These are phyloP conservation scores for Lithosia quadra DNA, from an alignment of 2,888 invertebrate species.

Conservation along the genomic window DNA sequence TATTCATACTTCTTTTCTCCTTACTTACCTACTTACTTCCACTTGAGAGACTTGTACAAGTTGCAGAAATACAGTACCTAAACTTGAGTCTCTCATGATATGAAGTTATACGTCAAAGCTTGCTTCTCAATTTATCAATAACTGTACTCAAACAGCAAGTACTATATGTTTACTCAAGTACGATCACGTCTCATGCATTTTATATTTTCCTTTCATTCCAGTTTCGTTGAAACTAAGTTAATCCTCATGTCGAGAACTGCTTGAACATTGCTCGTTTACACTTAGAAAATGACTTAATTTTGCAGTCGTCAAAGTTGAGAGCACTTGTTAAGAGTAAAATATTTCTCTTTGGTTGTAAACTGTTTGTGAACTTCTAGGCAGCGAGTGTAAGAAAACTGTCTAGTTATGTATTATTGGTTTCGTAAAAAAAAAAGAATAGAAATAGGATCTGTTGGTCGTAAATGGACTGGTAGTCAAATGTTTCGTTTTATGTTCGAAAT, in stretches of 20 bases:
- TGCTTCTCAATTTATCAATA: background rate
- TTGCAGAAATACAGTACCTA: too few species aligned
- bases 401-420: background rate
- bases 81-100: background rate
- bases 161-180: background rate
- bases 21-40: too few species aligned
- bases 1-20: too few species aligned
- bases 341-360: constrained; percentile 13
- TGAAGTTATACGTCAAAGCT: background rate
- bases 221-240: constrained; percentile 15
- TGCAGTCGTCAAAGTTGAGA: constrained; percentile 26
- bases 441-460: constrained; percentile 39
- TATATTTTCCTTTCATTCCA: constrained; percentile 9
- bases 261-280: constrained; percentile 35
- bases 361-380: constrained; percentile 18
- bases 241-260: constrained; percentile 18
- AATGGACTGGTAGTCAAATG: constrained; percentile 35
- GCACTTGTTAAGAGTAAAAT: constrained; percentile 23
- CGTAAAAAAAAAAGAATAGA: constrained; percentile 31
- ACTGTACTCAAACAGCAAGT: background rate
- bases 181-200: background rate
- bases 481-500: constrained; percentile 48
- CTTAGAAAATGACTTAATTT: constrained; percentile 33
- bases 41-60: too few species aligned
- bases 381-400: background rate